Percentiles rank a stretch among this genome's conserved stretches.
Conservation (phyloP, 2,888 invertebrate genomes). For the Drosophila cognata region DNA sequence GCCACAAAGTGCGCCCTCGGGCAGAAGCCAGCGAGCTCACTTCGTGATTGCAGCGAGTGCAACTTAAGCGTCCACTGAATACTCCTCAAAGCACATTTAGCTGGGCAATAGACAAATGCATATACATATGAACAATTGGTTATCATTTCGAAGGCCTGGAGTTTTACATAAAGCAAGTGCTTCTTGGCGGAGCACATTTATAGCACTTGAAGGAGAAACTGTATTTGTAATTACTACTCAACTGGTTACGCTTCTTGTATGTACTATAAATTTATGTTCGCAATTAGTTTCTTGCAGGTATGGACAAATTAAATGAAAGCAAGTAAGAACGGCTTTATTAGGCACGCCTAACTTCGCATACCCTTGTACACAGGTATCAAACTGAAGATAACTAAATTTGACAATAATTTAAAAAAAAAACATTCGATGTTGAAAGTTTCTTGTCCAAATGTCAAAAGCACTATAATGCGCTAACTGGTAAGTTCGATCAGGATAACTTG, state of each 20-base stretch:
- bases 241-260: background rate
- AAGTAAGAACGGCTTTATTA: background rate
- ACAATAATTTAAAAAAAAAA: background rate
- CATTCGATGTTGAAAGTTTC: too few species aligned
- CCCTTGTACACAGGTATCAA: background rate
- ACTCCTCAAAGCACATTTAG: slow-evolving; percentile 1
- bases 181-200: background rate
- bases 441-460: background rate
- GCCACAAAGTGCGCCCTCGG: slow-evolving; percentile 45
- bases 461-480: background rate
- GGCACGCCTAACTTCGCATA: background rate
- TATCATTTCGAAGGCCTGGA: background rate
- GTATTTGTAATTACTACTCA: background rate
- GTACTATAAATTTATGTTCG: background rate
- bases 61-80: slow-evolving; percentile 21
- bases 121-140: background rate
- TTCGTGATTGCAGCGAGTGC: slow-evolving; percentile 22
- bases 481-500: background rate
- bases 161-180: background rate
- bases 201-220: background rate
- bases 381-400: background rate
- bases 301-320: background rate
- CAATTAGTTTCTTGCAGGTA: background rate
- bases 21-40: slow-evolving; percentile 19
- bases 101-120: too few species aligned